phyloP scores from a whole-genome alignment of 1,140 invertebrate genomes.

The Bombus sibiricus region DNA sequence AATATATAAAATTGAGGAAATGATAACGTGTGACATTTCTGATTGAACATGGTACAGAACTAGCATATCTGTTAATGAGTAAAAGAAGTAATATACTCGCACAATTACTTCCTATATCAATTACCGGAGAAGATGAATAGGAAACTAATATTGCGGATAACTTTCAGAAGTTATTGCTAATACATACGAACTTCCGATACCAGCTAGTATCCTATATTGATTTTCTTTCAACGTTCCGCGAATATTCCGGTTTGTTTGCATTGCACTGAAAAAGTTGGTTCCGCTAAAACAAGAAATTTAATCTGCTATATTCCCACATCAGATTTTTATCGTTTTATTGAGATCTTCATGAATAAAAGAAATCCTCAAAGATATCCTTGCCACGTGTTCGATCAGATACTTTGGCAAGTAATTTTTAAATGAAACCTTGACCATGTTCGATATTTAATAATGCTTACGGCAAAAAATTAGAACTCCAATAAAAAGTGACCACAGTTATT shows the following conservation, averaged over 20 bases:
- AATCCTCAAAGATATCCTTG: neutral
- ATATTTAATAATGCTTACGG: neutral
- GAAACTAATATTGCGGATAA: neutral
- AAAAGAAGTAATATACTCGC: no score
- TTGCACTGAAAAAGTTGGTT: neutral
- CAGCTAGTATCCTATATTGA: neutral
- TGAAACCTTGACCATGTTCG: neutral
- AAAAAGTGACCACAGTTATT: neutral
- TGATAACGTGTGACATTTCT: no score
- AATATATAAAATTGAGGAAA: no score
- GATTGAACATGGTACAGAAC: no score
- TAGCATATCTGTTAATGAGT: no score
- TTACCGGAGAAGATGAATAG: neutral
- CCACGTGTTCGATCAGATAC: no score
- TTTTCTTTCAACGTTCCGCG: conserved; percentile 12
- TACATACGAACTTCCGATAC: neutral
- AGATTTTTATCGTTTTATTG: neutral
- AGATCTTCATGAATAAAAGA: conserved; percentile 12
- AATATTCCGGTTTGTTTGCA: conserved; percentile 8
- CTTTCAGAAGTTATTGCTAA: neutral
- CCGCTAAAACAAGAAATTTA: neutral
- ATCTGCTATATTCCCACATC: neutral
- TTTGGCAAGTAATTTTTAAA: neutral
- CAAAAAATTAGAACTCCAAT: neutral
- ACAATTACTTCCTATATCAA: no score